Evolutionary conservation across 2,888 invertebrate genomes (phyloP), one percentile per base, ranked within the genome.

Genomic region (Apocheima hispidaria): DNA sequence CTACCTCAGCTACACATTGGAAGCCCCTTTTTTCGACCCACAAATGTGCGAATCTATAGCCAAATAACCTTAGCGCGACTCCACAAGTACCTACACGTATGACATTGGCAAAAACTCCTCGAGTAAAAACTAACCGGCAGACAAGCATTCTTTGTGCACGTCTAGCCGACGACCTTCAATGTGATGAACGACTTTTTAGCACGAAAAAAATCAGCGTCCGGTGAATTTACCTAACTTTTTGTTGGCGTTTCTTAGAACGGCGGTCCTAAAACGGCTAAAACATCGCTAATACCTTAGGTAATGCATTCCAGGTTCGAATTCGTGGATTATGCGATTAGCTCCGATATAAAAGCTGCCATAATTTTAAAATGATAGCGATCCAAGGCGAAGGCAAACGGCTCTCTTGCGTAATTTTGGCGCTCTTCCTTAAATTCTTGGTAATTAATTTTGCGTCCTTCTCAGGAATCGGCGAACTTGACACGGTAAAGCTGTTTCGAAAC

Each of bases 141-240:
- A 90, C 89, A 90, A 86, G 84, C 86, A 84, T 86, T 88, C 92
- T 88, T 92, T 92, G 89, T 91, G 79, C 81, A 80, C 81, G 91
- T 90, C 91, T 90, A 91, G 90, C 83, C 82, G 75, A 66, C 72
- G 87, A 88, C 91, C 92, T 92, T 92, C 85, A 74, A 53, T 69
- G 79, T 90, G 91, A 92, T 91, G 89, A 79, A 90, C 90, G 86
- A 82, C 88, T 90, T 88, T 89, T 90, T 89, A 86, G 84, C 70
- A 65, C 38, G 60, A 67, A 78, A 80, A 86, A 90, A 90, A 90
- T 87, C 83, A 61, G 78, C 85, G 88, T 87, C 88, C 88, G 87
- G 91, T 92, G 91, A 92, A 85, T 87, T 92, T 92, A 87, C 87
- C 90, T 88, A 88, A 88, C 82, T 90, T 91, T 92, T 92, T 91